A percentile compares a stretch with the other conserved stretches of the same genome.
Conservation (phyloP, 2,113 vertebrate species). For the Elephas maximus region DNA sequence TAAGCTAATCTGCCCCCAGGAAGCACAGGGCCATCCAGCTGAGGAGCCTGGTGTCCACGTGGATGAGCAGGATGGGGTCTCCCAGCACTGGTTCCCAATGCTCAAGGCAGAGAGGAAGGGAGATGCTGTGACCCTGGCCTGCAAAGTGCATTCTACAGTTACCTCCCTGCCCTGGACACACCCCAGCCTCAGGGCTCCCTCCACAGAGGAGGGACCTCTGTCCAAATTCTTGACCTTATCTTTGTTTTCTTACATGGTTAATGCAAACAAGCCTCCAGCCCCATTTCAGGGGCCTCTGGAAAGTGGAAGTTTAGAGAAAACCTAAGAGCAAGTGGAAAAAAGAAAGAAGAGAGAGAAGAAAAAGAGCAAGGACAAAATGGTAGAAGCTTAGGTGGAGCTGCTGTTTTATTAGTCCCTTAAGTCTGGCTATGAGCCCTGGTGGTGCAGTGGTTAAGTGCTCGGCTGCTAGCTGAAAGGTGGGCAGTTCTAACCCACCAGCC, state of each 20-base stretch:
- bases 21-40: neutral
- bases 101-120: neutral
- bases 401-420: neutral
- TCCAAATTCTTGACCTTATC: neutral
- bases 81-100: neutral
- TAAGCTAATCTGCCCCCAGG: neutral
- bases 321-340: neutral
- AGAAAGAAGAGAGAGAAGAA: neutral
- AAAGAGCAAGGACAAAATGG: neutral
- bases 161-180: neutral
- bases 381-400: neutral
- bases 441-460: too few relatives aligned
- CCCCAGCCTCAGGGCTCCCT: neutral
- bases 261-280: neutral
- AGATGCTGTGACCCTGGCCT: neutral
- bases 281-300: neutral
- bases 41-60: neutral
- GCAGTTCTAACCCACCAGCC: too few relatives aligned
- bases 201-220: accelerated
- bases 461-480: too few relatives aligned
- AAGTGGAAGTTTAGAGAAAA: neutral
- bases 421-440: too few relatives aligned
- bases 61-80: accelerated
- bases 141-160: neutral
- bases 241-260: neutral